Conservation (phyloP, 64 coral and sea anemone species). For the Pocillopora verrucosa region DNA sequence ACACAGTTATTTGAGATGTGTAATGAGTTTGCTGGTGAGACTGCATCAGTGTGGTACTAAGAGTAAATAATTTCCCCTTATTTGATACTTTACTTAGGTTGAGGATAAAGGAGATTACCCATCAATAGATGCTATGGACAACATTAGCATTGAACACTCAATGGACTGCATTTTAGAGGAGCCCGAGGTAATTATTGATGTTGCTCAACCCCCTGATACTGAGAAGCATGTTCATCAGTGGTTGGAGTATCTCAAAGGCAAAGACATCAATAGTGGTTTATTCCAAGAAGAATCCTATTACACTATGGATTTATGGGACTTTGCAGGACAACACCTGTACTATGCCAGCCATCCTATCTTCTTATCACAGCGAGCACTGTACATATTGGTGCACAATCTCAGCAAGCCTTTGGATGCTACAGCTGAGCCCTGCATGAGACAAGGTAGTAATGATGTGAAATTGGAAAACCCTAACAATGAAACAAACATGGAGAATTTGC, state of each 20-base stretch:
- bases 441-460: background rate
- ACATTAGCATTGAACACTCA: no score
- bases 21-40: no score
- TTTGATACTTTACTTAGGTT: background rate
- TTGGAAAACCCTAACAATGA: constrained; percentile 25
- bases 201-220: background rate
- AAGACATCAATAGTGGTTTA: background rate
- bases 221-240: background rate
- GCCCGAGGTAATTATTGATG: background rate
- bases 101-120: background rate
- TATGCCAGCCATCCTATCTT: constrained; percentile 33
- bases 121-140: background rate
- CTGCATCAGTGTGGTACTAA: no score
- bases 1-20: no score
- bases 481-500: constrained; percentile 35
- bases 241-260: background rate
- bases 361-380: constrained; percentile 4
- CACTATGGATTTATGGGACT: constrained; percentile 36
- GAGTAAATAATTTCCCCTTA: no score
- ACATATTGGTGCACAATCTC: constrained; percentile 36
- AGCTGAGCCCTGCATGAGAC: constrained; percentile 43
- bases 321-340: constrained; percentile 40
- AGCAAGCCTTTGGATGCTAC: constrained; percentile 14
- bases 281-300: background rate
- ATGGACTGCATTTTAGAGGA: background rate